A percentile compares a stretch with the other conserved stretches of the same genome.
Conservation (phyloP, 2,113 vertebrate genomes). For the Isurus oxyrinchus region DNA sequence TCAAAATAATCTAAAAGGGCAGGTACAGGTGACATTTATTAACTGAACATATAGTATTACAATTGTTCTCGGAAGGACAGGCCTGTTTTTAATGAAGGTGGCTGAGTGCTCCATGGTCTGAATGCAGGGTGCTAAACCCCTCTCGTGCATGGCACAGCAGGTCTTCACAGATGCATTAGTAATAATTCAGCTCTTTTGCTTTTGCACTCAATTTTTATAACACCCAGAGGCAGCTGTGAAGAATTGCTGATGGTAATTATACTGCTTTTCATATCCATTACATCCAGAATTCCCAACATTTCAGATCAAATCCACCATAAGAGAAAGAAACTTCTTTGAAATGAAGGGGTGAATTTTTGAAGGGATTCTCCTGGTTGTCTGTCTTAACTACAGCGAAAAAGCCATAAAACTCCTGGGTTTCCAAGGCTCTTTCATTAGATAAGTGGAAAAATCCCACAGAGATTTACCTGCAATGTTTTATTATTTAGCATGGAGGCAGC, state of each 20-base stretch:
- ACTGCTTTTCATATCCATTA: not conserved
- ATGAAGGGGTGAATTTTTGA: not conserved
- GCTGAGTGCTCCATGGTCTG: not conserved
- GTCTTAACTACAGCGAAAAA: not conserved
- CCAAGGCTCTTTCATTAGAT: not conserved
- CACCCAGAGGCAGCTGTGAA: not conserved
- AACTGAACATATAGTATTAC: not conserved
- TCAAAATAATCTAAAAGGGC: constrained; percentile 4
- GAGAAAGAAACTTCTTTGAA: not conserved
- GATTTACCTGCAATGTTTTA: not conserved
- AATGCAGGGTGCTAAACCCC: not conserved
- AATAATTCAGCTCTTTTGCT: not conserved
- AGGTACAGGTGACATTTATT: constrained; percentile 32
- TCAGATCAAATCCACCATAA: not conserved
- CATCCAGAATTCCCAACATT: not conserved
- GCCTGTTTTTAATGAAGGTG: constrained; percentile 26
- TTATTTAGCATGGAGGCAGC: not conserved
- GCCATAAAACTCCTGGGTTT: not conserved
- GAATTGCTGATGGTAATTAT: not conserved
- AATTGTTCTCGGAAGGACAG: not conserved
- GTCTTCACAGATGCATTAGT: constrained; percentile 16
- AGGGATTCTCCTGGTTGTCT: not conserved
- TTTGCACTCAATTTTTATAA: not conserved
- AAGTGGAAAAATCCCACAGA: not conserved
- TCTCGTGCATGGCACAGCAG: not conserved